Evolutionary conservation across 2,113 vertebrate species (phyloP).

Genomic region (Gnathonemus echidnorhynchus): DNA sequence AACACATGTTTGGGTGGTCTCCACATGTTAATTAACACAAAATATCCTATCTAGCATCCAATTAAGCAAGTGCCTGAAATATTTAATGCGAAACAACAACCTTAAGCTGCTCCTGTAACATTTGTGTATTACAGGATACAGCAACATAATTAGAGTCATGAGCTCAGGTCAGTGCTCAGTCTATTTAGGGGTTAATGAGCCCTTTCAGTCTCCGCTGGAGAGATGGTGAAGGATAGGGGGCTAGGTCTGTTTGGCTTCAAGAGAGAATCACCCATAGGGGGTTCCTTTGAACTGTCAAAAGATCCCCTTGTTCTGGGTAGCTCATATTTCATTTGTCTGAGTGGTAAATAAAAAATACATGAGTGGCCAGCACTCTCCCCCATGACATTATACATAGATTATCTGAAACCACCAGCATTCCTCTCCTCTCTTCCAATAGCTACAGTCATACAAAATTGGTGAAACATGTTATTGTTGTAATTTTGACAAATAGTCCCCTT

Average conservation of each 20-base stretch:
- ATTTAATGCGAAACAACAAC: conserved; percentile 68
- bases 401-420: not conserved
- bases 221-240: not conserved
- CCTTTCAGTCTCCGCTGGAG: conserved; percentile 76
- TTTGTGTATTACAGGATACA: not conserved
- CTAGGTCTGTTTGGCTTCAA: conserved; percentile 87
- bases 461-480: conserved; percentile 10
- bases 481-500: not conserved
- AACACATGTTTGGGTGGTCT: conserved; percentile 52
- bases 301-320: conserved; percentile 97
- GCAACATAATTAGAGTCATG: not conserved
- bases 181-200: conserved; percentile 99
- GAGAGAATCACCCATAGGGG: conserved; percentile 97
- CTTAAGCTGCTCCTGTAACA: conserved; percentile 43
- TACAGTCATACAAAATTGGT: conserved; percentile 37
- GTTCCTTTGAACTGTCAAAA: conserved; percentile 99
- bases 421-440: not conserved
- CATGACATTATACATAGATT: conserved; percentile 96
- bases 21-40: conserved; percentile 75
- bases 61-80: conserved; percentile 76
- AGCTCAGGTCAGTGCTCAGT: conserved; percentile 74
- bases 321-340: conserved; percentile 99
- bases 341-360: conserved; percentile 99
- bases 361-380: conserved; percentile 83
- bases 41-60: conserved; percentile 82